Evolutionary conservation across 2,113 vertebrate genomes (phyloP).

Genomic region (Lepidothrix coronata): DNA sequence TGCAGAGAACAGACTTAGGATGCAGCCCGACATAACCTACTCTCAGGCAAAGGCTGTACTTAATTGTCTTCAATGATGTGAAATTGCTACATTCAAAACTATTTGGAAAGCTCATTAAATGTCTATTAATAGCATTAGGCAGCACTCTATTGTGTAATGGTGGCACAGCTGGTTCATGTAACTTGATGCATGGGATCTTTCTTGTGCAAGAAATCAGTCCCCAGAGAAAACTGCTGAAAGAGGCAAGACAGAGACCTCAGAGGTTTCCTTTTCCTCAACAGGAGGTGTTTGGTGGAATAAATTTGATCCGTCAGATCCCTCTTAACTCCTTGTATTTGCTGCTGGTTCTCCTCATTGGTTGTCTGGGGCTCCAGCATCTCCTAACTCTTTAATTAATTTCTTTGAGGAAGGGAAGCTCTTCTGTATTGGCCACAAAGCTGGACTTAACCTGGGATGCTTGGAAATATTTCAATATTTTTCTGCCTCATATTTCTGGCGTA

Average conservation of each 20-base stretch:
- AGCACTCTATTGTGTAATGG: not conserved
- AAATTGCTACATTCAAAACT: not conserved
- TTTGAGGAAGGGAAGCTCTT: not conserved
- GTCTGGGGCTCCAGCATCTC: not conserved
- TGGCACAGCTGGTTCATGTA: conserved; percentile 22
- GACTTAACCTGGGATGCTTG: not conserved
- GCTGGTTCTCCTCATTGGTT: not conserved
- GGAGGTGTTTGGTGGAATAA: not conserved
- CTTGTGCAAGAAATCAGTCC: not conserved
- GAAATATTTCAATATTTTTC: not conserved
- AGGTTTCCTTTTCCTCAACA: not conserved
- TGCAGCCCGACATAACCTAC: not conserved
- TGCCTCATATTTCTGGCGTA: not conserved
- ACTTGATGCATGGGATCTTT: not conserved
- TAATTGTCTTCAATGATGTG: not conserved
- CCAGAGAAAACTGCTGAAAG: not conserved
- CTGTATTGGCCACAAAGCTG: not conserved
- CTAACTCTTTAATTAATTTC: not conserved
- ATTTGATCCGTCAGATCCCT: not conserved
- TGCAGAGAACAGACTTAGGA: not conserved
- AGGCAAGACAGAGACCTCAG: not conserved
- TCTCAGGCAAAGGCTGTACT: not conserved
- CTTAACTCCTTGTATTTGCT: not conserved
- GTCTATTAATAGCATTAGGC: not conserved
- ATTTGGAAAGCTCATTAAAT: not conserved